A percentile compares a stretch with the other conserved stretches of the same genome.
These are phyloP conservation scores for Erithacus rubecula DNA, from an alignment of 2,797 vertebrate species.

Conservation along the genomic window DNA sequence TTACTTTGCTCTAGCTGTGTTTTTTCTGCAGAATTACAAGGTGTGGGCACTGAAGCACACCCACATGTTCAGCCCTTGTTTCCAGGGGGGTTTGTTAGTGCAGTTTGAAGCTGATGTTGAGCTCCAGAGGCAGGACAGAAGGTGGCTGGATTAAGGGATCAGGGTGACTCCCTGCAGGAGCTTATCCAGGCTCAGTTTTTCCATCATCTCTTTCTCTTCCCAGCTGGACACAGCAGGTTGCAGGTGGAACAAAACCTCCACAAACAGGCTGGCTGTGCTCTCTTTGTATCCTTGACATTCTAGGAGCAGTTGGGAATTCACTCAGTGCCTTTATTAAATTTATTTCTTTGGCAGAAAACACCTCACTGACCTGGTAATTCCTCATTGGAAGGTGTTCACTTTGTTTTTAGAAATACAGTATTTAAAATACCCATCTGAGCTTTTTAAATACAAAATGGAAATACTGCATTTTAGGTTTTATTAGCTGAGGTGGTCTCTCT, in stretches of 20 bases:
- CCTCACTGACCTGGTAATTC: background rate
- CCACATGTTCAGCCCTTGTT: background rate
- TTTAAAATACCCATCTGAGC: background rate
- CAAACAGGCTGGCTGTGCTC: background rate
- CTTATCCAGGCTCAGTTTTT: background rate
- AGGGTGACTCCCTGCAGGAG: background rate
- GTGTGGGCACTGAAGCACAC: background rate
- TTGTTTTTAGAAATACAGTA: background rate
- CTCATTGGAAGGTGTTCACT: background rate
- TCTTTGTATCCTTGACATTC: background rate
- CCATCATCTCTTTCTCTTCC: background rate
- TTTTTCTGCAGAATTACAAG: background rate
- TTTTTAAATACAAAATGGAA: background rate
- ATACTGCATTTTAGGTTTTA: rapidly evolving
- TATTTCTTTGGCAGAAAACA: background rate
- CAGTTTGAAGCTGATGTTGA: background rate
- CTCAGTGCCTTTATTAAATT: background rate
- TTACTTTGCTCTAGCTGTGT: background rate
- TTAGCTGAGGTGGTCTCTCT: background rate
- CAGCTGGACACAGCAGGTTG: background rate
- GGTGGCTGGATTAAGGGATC: background rate
- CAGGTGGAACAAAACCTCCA: background rate
- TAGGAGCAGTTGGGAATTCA: background rate
- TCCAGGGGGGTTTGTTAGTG: background rate
- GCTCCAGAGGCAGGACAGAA: background rate